Conservation (phyloP, 2,888 invertebrate species). For the Nasonovia ribisnigri region DNA sequence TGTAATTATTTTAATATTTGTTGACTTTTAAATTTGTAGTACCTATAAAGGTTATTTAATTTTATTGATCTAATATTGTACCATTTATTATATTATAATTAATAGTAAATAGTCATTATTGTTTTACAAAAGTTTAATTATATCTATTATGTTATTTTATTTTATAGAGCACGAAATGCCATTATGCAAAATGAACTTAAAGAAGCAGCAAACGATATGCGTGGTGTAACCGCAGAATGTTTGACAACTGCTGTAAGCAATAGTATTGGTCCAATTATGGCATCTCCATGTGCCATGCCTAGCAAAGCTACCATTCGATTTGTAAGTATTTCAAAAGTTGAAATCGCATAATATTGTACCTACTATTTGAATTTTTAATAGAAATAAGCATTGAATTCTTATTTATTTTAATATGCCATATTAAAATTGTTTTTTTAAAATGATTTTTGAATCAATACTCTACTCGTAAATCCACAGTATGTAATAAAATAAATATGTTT, state of each 20-base stretch:
- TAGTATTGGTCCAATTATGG: conserved; percentile 70
- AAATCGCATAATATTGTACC: not conserved
- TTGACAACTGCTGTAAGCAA: conserved; percentile 72
- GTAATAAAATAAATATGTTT: not conserved
- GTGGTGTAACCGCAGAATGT: conserved; percentile 72
- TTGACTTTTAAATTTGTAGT: not conserved
- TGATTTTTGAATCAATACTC: not conserved
- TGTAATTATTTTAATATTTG: not conserved
- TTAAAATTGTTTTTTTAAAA: not conserved
- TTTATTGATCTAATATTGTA: not conserved
- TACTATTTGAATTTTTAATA: not conserved
- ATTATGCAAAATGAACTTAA: conserved; percentile 91
- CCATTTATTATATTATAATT: not conserved
- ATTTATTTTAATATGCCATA: not conserved
- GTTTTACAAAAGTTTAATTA: not conserved
- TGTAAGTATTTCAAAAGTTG: conserved; percentile 75
- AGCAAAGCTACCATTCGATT: conserved; percentile 80
- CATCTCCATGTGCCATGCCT: conserved; percentile 74
- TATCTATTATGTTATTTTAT: not conserved
- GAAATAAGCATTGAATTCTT: not conserved
- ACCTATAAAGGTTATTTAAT: not conserved
- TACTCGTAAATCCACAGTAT: not conserved
- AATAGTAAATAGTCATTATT: not conserved
- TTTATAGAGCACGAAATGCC: conserved; percentile 84
- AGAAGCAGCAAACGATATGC: conserved; percentile 87